Evolutionary conservation across 2,888 invertebrate genomes (phyloP).

Genomic region (Caenorhabditis drosophilae): DNA sequence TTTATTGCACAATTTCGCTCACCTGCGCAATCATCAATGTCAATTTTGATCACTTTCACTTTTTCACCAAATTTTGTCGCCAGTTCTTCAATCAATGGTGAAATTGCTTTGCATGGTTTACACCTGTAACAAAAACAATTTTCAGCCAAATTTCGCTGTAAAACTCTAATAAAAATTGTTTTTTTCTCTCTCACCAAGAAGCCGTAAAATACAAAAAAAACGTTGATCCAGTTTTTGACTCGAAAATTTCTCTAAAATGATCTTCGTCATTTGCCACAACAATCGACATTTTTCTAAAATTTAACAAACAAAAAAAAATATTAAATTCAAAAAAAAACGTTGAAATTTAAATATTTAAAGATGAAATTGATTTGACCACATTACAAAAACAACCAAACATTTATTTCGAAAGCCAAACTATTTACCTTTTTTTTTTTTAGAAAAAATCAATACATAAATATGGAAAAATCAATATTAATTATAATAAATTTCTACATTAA

Average conservation of each 20-base stretch:
- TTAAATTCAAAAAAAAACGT: slow-evolving; percentile 1
- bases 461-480: too few relatives aligned
- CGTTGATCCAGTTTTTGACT: slow-evolving; percentile 7
- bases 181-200: slow-evolving; percentile 15
- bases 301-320: neutral
- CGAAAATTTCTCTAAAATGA: slow-evolving; percentile 11
- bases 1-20: too few relatives aligned
- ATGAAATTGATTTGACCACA: neutral
- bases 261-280: slow-evolving; percentile 11
- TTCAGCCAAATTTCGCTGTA: neutral
- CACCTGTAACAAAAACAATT: slow-evolving; percentile 12
- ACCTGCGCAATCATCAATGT: slow-evolving; percentile 12
- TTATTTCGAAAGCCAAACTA: neutral
- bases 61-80: slow-evolving; percentile 1
- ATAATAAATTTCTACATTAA: too few relatives aligned
- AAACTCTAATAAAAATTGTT: slow-evolving; percentile 1
- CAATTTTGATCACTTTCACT: slow-evolving; percentile 12
- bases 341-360: slow-evolving; percentile 1
- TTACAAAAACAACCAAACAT: neutral
- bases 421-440: neutral
- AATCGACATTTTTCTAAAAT: slow-evolving; percentile 2
- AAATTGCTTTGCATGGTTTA: slow-evolving; percentile 15
- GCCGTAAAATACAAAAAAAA: slow-evolving; percentile 22
- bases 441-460: neutral
- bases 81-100: slow-evolving; percentile 7